Conservation (phyloP, 2,797 vertebrate genomes). For the Gallirallus australis region DNA sequence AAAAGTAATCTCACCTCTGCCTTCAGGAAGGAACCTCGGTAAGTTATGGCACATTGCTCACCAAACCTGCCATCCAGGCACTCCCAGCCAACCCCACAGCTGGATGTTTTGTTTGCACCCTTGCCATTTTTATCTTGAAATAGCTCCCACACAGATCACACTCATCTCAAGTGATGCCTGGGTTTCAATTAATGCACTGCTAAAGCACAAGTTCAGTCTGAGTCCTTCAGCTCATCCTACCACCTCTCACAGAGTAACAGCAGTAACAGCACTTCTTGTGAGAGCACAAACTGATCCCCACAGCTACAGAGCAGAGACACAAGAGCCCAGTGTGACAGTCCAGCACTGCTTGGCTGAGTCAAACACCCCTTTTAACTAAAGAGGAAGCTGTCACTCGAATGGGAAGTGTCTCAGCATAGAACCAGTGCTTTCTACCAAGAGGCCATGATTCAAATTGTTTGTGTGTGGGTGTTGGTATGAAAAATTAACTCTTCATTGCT, state of each 20-base stretch:
- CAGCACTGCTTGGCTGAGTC: background rate
- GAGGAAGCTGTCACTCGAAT: background rate
- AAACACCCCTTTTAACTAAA: background rate
- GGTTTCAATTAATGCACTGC: background rate
- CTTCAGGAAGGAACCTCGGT: background rate
- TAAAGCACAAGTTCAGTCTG: background rate
- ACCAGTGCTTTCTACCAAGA: background rate
- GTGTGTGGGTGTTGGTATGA: background rate
- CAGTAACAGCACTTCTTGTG: background rate
- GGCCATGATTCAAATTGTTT: background rate
- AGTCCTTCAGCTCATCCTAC: background rate
- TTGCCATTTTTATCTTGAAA: background rate
- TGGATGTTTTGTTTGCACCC: background rate
- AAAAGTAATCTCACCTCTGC: background rate
- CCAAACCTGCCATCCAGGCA: background rate
- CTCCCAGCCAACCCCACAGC: background rate
- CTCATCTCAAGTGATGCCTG: background rate
- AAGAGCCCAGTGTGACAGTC: background rate
- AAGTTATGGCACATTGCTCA: background rate
- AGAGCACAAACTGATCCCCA: rapidly evolving
- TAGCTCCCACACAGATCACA: background rate
- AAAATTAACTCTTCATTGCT: background rate
- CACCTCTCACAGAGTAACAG: background rate
- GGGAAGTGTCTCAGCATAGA: background rate
- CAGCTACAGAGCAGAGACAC: background rate